These are phyloP conservation scores for Chloropsis hardwickii DNA, from an alignment of 2,113 vertebrate genomes.

Conservation along the genomic window DNA sequence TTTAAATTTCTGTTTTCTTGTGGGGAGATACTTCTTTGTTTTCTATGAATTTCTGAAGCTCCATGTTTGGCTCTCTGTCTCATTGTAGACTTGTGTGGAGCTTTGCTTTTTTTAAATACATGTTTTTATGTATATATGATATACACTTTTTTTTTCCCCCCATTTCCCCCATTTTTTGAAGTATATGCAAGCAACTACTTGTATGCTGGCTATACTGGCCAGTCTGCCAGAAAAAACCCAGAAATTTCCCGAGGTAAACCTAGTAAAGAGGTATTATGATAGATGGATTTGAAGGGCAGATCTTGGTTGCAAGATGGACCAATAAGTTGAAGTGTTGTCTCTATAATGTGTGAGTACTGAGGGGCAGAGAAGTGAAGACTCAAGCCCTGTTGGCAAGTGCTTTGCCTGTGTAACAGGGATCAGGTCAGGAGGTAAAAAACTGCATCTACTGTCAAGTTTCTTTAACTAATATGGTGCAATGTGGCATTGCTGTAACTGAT, in stretches of 20 bases:
- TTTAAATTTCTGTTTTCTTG: not conserved
- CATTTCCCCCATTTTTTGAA: not conserved
- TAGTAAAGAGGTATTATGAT: not conserved
- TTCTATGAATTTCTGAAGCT: not conserved
- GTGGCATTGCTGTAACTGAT: not conserved
- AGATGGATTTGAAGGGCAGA: not conserved
- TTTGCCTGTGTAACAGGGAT: not conserved
- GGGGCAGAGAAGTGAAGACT: not conserved
- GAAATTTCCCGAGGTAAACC: not conserved
- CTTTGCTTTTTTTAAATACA: not conserved
- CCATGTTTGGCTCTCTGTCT: not conserved
- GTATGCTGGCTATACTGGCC: not conserved
- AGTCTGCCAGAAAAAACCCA: not conserved
- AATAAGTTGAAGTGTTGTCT: not conserved
- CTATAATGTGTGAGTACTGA: not conserved
- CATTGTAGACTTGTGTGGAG: not conserved
- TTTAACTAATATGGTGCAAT: not conserved
- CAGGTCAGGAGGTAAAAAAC: not conserved
- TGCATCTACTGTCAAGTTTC: not conserved
- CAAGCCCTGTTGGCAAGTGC: rapidly evolving
- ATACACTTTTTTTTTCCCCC: not conserved
- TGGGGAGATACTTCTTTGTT: not conserved
- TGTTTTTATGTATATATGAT: not conserved
- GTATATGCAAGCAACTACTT: not conserved
- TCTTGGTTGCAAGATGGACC: not conserved